A percentile compares a stretch with the other conserved stretches of the same genome.
These are phyloP conservation scores for Schizopygopsis malacanthus DNA, from an alignment of 2,797 vertebrate species.

Conservation along the genomic window DNA sequence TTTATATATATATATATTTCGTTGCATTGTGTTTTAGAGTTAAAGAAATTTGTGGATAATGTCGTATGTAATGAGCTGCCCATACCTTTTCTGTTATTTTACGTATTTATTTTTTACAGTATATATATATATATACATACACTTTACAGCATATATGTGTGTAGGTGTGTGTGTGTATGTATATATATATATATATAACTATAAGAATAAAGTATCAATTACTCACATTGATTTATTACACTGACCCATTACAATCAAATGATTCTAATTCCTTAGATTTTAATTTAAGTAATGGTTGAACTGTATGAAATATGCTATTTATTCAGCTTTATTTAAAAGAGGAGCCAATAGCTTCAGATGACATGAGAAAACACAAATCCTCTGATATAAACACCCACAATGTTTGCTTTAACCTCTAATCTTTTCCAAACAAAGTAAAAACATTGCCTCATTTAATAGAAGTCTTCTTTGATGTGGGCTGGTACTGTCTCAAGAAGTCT, in stretches of 20 bases:
- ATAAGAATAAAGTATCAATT: background rate
- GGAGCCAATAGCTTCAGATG: background rate
- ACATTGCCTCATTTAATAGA: constrained; percentile 10
- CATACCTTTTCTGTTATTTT: no score
- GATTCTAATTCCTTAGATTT: background rate
- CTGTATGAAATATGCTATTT: background rate
- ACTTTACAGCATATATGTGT: no score
- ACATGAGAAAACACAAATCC: background rate
- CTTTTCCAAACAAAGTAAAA: constrained; percentile 40
- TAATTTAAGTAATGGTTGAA: background rate
- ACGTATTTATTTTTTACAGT: no score
- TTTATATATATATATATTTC: background rate
- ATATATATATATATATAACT: background rate
- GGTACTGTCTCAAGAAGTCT: constrained; percentile 15
- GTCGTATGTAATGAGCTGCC: no score
- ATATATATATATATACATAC: no score
- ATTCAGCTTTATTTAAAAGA: background rate
- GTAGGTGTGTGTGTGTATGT: no score
- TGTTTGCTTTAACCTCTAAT: constrained; percentile 33
- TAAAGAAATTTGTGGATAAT: no score
- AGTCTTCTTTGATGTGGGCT: constrained; percentile 12
- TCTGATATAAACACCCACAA: background rate
- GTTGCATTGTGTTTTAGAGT: no score
- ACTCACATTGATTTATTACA: background rate
- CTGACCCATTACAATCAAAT: background rate